phyloP scores from a whole-genome alignment of 1,140 invertebrate species.

The Drosophila repletoides region DNA sequence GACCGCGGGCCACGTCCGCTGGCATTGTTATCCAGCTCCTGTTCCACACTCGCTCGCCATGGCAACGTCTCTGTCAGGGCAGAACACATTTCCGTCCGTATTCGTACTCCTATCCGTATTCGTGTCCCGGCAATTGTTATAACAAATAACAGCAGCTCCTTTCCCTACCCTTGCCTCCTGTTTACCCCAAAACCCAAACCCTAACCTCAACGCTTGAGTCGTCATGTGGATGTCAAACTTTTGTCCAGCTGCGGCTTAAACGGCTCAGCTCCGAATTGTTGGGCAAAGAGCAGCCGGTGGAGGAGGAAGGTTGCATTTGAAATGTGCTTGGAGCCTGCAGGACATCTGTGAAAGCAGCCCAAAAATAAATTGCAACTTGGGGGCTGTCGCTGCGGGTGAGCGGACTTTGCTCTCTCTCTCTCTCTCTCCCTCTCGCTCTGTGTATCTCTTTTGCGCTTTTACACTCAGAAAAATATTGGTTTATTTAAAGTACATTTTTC shows the following conservation, averaged over 20 bases:
- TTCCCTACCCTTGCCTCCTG: not conserved
- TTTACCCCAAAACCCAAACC: not conserved
- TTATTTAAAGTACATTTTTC: no score
- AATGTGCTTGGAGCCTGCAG: conserved; percentile 33
- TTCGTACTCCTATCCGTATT: no score
- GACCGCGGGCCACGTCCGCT: conserved; percentile 18
- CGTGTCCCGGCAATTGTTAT: conserved; percentile 62
- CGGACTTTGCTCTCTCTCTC: not conserved
- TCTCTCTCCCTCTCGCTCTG: not conserved
- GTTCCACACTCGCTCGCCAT: conserved; percentile 53
- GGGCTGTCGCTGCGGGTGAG: conserved; percentile 45
- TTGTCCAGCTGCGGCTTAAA: conserved; percentile 71
- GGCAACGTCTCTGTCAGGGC: conserved; percentile 50
- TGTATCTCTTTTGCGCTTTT: no score
- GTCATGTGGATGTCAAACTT: conserved; percentile 77
- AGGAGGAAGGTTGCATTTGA: not conserved
- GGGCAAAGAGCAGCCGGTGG: not conserved
- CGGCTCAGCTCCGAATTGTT: conserved; percentile 14
- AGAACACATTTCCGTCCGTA: conserved; percentile 6
- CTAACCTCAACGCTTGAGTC: conserved; percentile 36
- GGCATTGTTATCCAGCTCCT: conserved; percentile 47
- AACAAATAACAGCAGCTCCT: conserved; percentile 66
- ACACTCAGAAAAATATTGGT: no score
- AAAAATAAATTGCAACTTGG: conserved; percentile 32
- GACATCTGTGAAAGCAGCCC: conserved; percentile 21